These are phyloP conservation scores for Lasioglossum morio DNA, from an alignment of 2,888 invertebrate species.

Conservation along the genomic window DNA sequence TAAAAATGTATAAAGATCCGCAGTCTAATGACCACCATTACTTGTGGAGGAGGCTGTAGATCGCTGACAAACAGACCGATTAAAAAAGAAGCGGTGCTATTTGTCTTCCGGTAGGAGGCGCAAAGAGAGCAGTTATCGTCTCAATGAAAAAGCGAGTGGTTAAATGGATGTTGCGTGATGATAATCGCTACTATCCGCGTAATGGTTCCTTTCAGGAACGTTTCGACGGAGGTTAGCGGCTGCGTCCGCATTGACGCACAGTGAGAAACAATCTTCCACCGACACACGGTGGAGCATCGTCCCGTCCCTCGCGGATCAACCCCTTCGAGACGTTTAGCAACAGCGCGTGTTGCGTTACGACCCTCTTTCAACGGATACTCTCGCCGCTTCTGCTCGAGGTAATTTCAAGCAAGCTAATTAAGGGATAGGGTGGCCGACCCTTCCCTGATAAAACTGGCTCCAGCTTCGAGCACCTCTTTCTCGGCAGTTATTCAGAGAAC, in stretches of 20 bases:
- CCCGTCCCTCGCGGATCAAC: constrained; percentile 4
- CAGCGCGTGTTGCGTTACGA: constrained; percentile 17
- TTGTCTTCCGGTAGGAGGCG: not conserved
- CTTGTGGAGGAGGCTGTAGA: too few relatives aligned
- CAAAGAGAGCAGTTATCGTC: not conserved
- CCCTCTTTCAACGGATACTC: constrained; percentile 17
- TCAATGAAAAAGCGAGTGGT: not conserved
- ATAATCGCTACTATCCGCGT: not conserved
- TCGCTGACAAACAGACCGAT: not conserved
- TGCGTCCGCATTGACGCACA: not conserved
- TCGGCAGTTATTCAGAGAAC: constrained; percentile 9
- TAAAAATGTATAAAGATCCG: too few relatives aligned
- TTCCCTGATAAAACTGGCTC: constrained; percentile 26
- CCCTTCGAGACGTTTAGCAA: constrained; percentile 35
- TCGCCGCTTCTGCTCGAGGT: constrained; percentile 47
- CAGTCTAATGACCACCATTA: not conserved
- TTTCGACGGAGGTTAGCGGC: not conserved
- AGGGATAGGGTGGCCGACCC: constrained; percentile 24
- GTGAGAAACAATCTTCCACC: constrained; percentile 4
- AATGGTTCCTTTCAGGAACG: not conserved
- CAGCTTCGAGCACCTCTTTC: constrained; percentile 7
- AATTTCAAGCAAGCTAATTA: constrained; percentile 39
- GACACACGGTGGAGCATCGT: not conserved
- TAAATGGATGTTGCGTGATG: not conserved
- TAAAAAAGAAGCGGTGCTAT: not conserved